Conservation (phyloP, 2,797 vertebrate species). For the Xenentodon cancila region DNA sequence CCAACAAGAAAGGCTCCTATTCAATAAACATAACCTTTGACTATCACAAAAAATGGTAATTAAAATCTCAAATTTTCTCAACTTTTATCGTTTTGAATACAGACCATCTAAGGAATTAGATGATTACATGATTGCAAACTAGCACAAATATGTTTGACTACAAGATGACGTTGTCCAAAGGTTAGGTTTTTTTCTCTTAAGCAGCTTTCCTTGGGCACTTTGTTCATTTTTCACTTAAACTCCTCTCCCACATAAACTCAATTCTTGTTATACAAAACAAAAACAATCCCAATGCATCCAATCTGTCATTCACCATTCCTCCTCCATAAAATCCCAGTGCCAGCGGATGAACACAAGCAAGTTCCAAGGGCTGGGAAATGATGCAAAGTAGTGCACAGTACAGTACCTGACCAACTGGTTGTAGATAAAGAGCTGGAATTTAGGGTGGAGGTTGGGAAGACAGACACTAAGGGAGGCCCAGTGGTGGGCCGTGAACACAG, state of each 20-base stretch:
- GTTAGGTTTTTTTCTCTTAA: slow-evolving; percentile 66
- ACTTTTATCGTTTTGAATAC: background rate
- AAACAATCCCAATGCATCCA: slow-evolving; percentile 33
- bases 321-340: slow-evolving; percentile 59
- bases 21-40: slow-evolving; percentile 69
- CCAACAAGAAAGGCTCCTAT: slow-evolving; percentile 59
- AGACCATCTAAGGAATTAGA: background rate
- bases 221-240: slow-evolving; percentile 37
- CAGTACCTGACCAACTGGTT: slow-evolving; percentile 99
- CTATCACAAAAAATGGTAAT: slow-evolving; percentile 3
- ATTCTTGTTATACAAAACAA: slow-evolving; percentile 4
- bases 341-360: slow-evolving; percentile 89
- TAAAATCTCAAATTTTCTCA: background rate
- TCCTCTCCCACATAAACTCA: slow-evolving; percentile 20
- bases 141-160: background rate
- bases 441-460: slow-evolving; percentile 99
- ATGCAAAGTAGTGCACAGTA: slow-evolving; percentile 85
- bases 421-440: slow-evolving; percentile 99
- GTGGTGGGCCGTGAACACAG: slow-evolving; percentile 99
- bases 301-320: slow-evolving; percentile 46
- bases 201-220: slow-evolving; percentile 61
- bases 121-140: background rate
- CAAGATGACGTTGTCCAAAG: slow-evolving; percentile 39
- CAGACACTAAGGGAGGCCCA: slow-evolving; percentile 99
- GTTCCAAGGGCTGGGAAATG: slow-evolving; percentile 85